phyloP scores from a whole-genome alignment of 2,113 vertebrate species.

The Alethe diademata region DNA sequence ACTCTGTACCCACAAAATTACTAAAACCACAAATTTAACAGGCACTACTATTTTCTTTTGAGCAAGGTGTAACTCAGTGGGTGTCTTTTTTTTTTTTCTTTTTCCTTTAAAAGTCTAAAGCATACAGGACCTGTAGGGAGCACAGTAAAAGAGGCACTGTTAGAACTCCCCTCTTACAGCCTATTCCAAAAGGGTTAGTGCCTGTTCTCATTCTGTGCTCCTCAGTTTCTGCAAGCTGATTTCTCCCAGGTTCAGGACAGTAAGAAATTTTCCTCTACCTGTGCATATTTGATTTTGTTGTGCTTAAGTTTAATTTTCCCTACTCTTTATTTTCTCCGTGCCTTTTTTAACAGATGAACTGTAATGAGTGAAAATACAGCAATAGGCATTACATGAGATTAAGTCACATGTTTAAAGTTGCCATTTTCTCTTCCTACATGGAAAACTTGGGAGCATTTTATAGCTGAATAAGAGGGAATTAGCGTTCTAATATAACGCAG shows the following conservation, averaged over 20 bases:
- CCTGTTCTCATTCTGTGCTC: neutral
- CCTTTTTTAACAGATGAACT: neutral
- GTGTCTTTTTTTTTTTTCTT: neutral
- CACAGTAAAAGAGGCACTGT: neutral
- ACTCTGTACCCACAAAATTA: neutral
- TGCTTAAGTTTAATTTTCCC: neutral
- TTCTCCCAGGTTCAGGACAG: neutral
- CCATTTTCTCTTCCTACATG: neutral
- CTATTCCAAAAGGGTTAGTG: neutral
- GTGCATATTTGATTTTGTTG: neutral
- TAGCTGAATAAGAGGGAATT: neutral
- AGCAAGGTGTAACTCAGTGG: neutral
- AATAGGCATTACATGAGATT: neutral
- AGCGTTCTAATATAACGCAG: neutral
- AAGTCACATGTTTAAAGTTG: neutral
- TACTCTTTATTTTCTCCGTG: neutral
- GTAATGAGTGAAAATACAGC: neutral
- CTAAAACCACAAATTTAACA: neutral
- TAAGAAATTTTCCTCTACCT: neutral
- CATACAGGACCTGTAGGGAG: neutral
- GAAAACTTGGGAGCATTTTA: neutral
- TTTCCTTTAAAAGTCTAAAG: neutral
- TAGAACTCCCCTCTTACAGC: neutral
- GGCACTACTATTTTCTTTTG: neutral
- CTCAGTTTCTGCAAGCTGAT: neutral